Conservation (phyloP, 1,140 invertebrate species). For the Drosophila tristis region DNA sequence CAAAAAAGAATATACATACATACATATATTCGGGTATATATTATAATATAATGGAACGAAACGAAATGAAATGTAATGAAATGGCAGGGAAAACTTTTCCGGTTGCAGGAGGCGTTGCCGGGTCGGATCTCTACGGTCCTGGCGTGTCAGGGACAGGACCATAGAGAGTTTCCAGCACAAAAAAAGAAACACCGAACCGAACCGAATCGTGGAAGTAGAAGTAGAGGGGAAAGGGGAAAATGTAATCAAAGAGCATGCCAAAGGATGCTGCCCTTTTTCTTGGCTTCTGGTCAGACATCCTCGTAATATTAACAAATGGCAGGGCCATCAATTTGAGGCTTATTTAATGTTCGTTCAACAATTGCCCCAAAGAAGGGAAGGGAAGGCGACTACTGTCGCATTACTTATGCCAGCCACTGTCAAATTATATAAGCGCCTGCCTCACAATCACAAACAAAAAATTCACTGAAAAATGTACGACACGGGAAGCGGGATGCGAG, state of each 20-base stretch:
- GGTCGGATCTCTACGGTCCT: conserved; percentile 3
- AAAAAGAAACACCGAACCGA: neutral
- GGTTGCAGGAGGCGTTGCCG: conserved; percentile 28
- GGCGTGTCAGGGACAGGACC: neutral
- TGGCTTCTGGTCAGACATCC: conserved; percentile 30
- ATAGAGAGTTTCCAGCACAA: conserved; percentile 40
- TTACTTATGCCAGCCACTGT: conserved; percentile 68
- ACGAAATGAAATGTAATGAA: too few species aligned
- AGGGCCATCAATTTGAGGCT: conserved; percentile 75
- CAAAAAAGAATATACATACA: conserved; percentile 21
- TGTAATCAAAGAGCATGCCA: conserved; percentile 72
- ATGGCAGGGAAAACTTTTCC: conserved; percentile 32
- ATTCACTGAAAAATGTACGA: conserved; percentile 50
- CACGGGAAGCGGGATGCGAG: conserved; percentile 1
- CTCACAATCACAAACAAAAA: conserved; percentile 40
- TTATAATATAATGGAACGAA: neutral
- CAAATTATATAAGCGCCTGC: conserved; percentile 67
- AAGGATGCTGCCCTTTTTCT: conserved; percentile 22
- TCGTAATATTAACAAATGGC: conserved; percentile 78
- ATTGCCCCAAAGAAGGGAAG: conserved; percentile 42
- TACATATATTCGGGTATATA: neutral
- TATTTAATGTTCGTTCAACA: conserved; percentile 72
- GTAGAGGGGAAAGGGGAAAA: neutral
- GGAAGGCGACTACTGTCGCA: conserved; percentile 37
- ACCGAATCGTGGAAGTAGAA: too few species aligned